Evolutionary conservation across 2,113 vertebrate species (phyloP).

Genomic region (Hydrochoerus hydrochaeris): DNA sequence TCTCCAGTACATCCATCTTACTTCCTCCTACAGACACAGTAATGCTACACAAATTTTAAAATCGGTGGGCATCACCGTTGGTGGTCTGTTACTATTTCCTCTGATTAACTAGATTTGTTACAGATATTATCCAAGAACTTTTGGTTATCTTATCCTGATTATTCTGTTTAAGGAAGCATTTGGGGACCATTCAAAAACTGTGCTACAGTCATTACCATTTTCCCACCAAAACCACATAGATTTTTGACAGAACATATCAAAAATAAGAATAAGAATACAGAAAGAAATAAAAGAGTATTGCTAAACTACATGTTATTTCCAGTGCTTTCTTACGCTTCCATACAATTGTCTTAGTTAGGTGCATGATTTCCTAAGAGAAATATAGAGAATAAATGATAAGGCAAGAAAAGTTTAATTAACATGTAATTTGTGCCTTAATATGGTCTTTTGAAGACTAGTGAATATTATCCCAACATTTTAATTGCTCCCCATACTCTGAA

Average conservation of each 20-base stretch:
- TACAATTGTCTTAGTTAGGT: background rate
- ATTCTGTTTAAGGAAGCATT: background rate
- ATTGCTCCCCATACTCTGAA: background rate
- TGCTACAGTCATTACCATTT: background rate
- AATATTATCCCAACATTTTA: background rate
- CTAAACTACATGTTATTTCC: background rate
- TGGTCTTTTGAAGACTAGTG: background rate
- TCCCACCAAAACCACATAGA: background rate
- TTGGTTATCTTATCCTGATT: constrained; percentile 16
- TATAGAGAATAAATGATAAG: background rate
- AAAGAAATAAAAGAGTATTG: background rate
- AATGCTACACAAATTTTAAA: background rate
- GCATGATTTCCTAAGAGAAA: constrained; percentile 29
- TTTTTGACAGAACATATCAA: background rate
- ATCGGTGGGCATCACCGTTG: background rate
- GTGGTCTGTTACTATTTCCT: background rate
- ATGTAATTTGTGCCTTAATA: background rate
- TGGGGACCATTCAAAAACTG: background rate
- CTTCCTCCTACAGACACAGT: background rate
- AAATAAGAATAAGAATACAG: background rate
- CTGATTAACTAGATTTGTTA: constrained; percentile 1
- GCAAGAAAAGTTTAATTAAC: background rate
- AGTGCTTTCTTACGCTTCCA: background rate
- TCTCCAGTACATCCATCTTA: background rate
- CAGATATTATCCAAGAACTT: background rate